Evolutionary conservation across 2,797 vertebrate genomes (phyloP).

Genomic region (Myotis planiceps): DNA sequence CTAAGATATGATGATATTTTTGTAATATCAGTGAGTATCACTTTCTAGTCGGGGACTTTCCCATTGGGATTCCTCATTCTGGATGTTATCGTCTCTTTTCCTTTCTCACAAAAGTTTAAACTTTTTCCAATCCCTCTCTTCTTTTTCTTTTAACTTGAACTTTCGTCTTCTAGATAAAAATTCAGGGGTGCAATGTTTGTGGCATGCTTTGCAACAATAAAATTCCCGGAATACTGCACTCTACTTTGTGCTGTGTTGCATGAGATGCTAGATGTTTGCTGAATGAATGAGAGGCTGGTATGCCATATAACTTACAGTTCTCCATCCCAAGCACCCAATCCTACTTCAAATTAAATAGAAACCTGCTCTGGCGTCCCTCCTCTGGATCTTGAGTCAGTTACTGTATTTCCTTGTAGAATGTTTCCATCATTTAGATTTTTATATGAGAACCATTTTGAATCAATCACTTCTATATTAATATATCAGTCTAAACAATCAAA

Average conservation of each 20-base stretch:
- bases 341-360: neutral
- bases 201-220: neutral
- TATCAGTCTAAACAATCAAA: neutral
- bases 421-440: neutral
- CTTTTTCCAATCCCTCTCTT: neutral
- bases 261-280: neutral
- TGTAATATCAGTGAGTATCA: neutral
- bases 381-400: neutral
- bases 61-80: neutral
- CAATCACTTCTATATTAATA: neutral
- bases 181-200: neutral
- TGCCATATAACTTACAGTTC: neutral
- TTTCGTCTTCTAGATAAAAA: neutral
- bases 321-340: neutral
- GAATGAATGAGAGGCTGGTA: neutral
- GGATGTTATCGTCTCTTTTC: neutral
- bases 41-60: neutral
- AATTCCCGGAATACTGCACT: neutral
- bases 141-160: neutral
- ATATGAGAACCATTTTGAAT: neutral
- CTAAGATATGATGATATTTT: neutral
- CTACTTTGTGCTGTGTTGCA: neutral
- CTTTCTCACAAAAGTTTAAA: neutral
- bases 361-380: neutral
- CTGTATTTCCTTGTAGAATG: neutral